These are phyloP conservation scores for Micromesistius poutassou DNA, from an alignment of 2,797 vertebrate genomes.

Conservation along the genomic window DNA sequence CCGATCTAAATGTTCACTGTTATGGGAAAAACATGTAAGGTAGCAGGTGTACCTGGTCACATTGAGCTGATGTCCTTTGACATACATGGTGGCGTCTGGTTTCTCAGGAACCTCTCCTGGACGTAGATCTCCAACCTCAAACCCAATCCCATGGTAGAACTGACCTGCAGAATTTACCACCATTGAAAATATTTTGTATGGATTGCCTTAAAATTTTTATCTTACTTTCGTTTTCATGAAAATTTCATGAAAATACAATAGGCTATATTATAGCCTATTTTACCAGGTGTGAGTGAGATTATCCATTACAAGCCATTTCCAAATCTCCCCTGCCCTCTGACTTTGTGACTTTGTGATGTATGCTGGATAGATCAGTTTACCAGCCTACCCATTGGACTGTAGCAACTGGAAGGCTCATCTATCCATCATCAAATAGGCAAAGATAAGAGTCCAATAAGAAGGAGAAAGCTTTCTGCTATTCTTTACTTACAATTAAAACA, in stretches of 20 bases:
- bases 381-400: no score
- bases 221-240: not conserved
- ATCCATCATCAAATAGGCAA: no score
- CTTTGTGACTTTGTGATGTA: no score
- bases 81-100: conserved; percentile 77
- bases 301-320: no score
- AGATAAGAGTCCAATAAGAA: not conserved
- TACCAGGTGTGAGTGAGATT: not conserved
- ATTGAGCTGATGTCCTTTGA: conserved; percentile 79
- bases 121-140: conserved; percentile 74
- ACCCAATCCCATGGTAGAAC: conserved; percentile 81
- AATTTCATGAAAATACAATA: no score
- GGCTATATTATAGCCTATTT: not conserved
- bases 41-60: conserved; percentile 81
- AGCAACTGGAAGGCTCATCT: no score
- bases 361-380: no score
- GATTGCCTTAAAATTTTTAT: not conserved
- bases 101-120: conserved; percentile 70
- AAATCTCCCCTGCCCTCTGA: no score
- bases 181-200: not conserved
- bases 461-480: not conserved
- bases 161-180: conserved; percentile 68
- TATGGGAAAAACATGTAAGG: not conserved
- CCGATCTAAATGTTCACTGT: not conserved
- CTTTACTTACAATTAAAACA: not conserved